Percentiles rank a stretch among this genome's conserved stretches.
Conservation (phyloP, 2,797 vertebrate genomes). For the Sardinella longiceps region DNA sequence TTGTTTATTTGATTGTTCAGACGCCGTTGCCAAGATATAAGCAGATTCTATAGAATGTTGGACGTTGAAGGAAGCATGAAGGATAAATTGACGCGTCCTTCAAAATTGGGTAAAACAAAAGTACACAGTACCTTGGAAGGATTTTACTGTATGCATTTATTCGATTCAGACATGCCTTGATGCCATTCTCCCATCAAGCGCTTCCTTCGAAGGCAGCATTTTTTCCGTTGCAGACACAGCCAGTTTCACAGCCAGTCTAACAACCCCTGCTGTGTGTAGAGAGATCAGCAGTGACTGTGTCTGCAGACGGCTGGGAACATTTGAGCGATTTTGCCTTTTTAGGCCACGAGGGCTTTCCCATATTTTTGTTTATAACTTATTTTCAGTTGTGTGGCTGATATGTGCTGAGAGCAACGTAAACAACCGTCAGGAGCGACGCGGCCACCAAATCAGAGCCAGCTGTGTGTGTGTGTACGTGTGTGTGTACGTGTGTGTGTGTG, state of each 20-base stretch:
- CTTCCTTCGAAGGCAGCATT: too few relatives aligned
- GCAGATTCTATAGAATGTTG: too few relatives aligned
- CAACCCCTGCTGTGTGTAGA: neutral
- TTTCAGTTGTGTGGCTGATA: constrained; percentile 63
- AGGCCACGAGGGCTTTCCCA: neutral
- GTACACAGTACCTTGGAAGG: too few relatives aligned
- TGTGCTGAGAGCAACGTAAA: constrained; percentile 67
- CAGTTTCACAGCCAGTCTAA: neutral
- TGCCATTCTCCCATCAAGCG: too few relatives aligned
- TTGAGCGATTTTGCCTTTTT: neutral
- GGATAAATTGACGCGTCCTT: too few relatives aligned
- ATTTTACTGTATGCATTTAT: too few relatives aligned
- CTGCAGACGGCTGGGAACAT: neutral
- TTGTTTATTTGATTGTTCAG: too few relatives aligned
- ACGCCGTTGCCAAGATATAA: too few relatives aligned
- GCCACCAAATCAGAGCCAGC: constrained; percentile 71
- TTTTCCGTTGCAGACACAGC: too few relatives aligned
- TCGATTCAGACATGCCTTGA: too few relatives aligned
- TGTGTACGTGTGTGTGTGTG: constrained; percentile 74
- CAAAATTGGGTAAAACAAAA: too few relatives aligned
- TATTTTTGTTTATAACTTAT: constrained; percentile 6
- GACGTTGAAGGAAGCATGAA: too few relatives aligned
- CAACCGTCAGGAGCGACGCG: constrained; percentile 65
- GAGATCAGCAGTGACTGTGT: neutral
- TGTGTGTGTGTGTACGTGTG: constrained; percentile 54